Evolutionary conservation across 2,797 vertebrate species (phyloP), one percentile per base, ranked within the genome.

Genomic region (Siniperca scherzeri): DNA sequence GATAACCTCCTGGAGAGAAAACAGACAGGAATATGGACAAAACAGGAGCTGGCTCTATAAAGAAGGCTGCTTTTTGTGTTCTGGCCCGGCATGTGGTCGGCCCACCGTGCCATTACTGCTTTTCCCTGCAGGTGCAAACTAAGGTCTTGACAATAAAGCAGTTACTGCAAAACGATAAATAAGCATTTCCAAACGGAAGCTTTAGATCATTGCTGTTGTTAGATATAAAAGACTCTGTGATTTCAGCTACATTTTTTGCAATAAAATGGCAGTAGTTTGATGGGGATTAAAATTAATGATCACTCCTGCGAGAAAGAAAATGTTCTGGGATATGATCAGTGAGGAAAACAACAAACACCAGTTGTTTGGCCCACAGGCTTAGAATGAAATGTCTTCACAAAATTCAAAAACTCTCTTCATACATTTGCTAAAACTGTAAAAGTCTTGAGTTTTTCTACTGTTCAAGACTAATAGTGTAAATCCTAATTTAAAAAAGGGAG

Each of bases 401-500:
- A 25, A 0, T 52, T 19, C 3, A 19, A 56, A 60, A 55, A 56
- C 66, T 30, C 5, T n/a, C 21, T 48, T 62, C 36, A 56, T 22
- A 52, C 17, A 70, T 72, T 72, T 72, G 50, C 38, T 40, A 25
- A 78, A 80, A 44, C 40, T 33, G 17, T 53, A 62, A 52, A 44
- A 64, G 46, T 13, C 53, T 48, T 4, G 4, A 22, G 42, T 33
- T 70, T 6, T 46, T 21, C 27, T 12, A 59, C 25, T 60, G 27
- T 42, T 83, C 2, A 30, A 36, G 70, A 33, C 38, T 44, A 56
- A 64, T 64, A 57, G 4, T 38, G 38, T 60, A 65, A 56, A 78
- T 69, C 21, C 60, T 60, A 30, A 80, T 82, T 70, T 27, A 55
- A 77, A 87, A 53, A 74, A 57, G 40, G 42, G 25, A 88, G 60